phyloP scores from a whole-genome alignment of 2,888 invertebrate genomes.

The Encarsia formosa region DNA sequence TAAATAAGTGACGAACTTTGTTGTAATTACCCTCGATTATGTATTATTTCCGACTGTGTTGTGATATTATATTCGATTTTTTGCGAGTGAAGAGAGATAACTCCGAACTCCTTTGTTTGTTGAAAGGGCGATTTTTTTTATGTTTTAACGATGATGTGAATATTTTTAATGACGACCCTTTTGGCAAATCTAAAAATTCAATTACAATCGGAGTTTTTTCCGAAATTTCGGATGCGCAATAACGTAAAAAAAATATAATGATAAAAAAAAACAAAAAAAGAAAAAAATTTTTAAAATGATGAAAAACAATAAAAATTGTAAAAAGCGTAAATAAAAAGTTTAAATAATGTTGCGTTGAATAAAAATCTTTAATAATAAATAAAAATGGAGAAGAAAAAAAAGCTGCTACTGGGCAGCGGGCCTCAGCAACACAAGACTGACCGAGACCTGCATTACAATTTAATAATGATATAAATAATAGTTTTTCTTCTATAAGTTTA shows the following conservation, averaged over 20 bases:
- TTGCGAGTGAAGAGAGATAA: conserved; percentile 3
- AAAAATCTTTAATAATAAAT: not conserved
- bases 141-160: not conserved
- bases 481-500: conserved; percentile 37
- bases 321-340: not conserved
- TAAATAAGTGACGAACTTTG: too few relatives aligned
- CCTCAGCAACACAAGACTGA: conserved; percentile 49
- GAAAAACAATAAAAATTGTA: not conserved
- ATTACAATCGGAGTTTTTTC: not conserved
- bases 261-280: not conserved
- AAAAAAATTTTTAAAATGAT: not conserved
- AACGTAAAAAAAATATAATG: not conserved
- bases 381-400: conserved; percentile 2
- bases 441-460: conserved; percentile 50
- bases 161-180: not conserved
- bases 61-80: conserved; percentile 23
- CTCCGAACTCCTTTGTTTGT: conserved; percentile 4
- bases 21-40: conserved; percentile 16
- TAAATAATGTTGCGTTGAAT: conserved; percentile 1
- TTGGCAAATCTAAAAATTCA: conserved; percentile 7
- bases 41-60: conserved; percentile 27
- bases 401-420: conserved; percentile 29
- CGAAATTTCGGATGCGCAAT: conserved; percentile 16
- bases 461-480: conserved; percentile 23
- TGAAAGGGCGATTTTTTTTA: not conserved